Evolutionary conservation across 2,113 vertebrate species (phyloP).

Genomic region (Mesitornis unicolor): DNA sequence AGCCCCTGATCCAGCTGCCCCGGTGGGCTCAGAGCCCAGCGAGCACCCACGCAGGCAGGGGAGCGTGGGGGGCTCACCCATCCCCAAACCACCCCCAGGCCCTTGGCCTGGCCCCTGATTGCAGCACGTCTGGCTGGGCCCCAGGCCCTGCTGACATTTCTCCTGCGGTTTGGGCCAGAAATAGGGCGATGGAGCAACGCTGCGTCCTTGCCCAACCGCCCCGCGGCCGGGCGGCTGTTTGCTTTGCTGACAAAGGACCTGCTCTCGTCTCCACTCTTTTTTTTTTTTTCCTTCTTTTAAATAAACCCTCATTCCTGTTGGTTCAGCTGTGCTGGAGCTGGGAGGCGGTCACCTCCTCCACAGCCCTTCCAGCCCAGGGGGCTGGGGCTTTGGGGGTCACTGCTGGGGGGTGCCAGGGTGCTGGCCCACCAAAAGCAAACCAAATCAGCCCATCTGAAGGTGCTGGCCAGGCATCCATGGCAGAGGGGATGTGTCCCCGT

Average conservation of each 20-base stretch:
- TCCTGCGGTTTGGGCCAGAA: conserved; percentile 39
- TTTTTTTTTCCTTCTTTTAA: conserved; percentile 17
- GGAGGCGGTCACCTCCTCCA: not conserved
- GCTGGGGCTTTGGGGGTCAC: not conserved
- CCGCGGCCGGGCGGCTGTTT: not conserved
- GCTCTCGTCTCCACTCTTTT: not conserved
- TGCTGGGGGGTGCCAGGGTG: fast-evolving
- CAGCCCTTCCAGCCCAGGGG: not conserved
- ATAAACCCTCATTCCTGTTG: conserved; percentile 33
- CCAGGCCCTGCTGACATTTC: not conserved
- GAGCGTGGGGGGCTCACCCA: not conserved
- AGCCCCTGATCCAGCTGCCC: too few relatives aligned
- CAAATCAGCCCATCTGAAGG: fast-evolving
- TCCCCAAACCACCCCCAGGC: fast-evolving
- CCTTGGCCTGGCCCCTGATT: not conserved
- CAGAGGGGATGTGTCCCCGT: not conserved
- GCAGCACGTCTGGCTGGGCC: not conserved
- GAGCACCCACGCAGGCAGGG: too few relatives aligned
- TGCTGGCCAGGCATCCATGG: fast-evolving
- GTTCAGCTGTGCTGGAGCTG: not conserved
- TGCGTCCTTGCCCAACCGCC: conserved; percentile 17
- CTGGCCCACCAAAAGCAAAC: not conserved
- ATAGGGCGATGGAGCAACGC: conserved; percentile 42
- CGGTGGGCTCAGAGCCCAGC: too few relatives aligned
- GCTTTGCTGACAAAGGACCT: conserved; percentile 48